Base-by-base conservation (phyloP, 2,113 vertebrate species). In the Callocephalon fimbriatum region DNA sequence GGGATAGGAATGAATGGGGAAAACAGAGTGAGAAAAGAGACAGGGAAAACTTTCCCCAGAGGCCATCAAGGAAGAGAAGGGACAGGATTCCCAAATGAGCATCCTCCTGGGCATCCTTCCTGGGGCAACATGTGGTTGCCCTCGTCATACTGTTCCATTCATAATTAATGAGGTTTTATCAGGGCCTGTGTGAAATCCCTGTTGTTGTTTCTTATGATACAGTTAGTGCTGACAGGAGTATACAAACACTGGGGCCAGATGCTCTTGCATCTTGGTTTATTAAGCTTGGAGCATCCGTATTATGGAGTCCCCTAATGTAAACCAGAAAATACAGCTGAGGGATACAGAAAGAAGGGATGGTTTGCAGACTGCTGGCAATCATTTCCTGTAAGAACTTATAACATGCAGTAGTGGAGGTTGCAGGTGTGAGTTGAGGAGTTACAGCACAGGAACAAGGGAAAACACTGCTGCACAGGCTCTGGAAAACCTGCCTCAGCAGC, bases 231-330 rank as follows among this genome's bases (percentile, higher is more conserved):
- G 66, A 19, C 19, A 29, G 48, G 18, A 45, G 47, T 47, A 3
- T 6, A 7, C 37, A 19, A 4, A 4, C 15, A 4, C 23, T 10
- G 29, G 20, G 44, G 48, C 12, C 54, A 62, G 48, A 11, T n/a
- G 67, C 53, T 66, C 0, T 0, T 44, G 22, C 7, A 1, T 15
- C 5, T 27, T 37, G 21, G 12, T 48, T 54, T 47, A 11, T 40
- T 53, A 31, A 78, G 40, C 40, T 29, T 62, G 73, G 56, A 50
- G 40, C 27, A 13, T 58, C 42, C 9, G 0, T 58, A 1, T 75
- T 56, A 31, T 3, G 16, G 59, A 53, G 17, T 80, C 14, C 29
- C 15, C 20, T 53, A 22, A 61, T 9, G 18, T 45, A 48, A 93
- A 58, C 27, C 20, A 35, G 26, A 58, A 50, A 29, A 7, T 20